Evolutionary conservation across 2,797 vertebrate species (phyloP).

Genomic region (Phoeniculus purpureus): DNA sequence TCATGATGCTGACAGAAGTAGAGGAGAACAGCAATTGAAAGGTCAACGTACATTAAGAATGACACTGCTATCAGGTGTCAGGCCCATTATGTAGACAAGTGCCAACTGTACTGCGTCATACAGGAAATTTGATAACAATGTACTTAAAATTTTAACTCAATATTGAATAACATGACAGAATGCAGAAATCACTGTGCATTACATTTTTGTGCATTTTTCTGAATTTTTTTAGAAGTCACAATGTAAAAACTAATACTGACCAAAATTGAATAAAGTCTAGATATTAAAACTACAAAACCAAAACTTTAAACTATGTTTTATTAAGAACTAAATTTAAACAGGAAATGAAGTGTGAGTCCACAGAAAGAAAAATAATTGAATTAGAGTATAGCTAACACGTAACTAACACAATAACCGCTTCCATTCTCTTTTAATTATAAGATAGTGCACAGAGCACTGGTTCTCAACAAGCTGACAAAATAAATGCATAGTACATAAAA

Average conservation of each 20-base stretch:
- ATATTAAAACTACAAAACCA: background rate
- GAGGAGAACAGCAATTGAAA: constrained; percentile 22
- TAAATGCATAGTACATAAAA: background rate
- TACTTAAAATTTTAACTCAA: constrained; percentile 22
- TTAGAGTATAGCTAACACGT: background rate
- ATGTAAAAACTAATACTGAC: background rate
- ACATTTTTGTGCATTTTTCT: background rate
- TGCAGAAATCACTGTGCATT: background rate
- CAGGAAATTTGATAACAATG: constrained; percentile 24
- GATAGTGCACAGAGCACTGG: background rate
- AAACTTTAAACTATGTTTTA: background rate
- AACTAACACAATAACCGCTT: background rate
- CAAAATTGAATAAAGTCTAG: background rate
- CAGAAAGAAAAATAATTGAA: background rate
- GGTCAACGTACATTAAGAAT: constrained; percentile 43
- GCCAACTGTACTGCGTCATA: constrained; percentile 38
- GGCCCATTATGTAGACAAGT: constrained; percentile 27
- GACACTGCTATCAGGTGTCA: constrained; percentile 46
- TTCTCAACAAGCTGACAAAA: background rate
- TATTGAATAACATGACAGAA: background rate
- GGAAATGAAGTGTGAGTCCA: background rate
- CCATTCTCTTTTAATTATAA: background rate
- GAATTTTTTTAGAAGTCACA: background rate
- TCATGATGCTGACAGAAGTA: background rate
- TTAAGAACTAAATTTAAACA: background rate